These are phyloP conservation scores for Autographa gamma DNA, from an alignment of 2,888 invertebrate species.

Conservation along the genomic window DNA sequence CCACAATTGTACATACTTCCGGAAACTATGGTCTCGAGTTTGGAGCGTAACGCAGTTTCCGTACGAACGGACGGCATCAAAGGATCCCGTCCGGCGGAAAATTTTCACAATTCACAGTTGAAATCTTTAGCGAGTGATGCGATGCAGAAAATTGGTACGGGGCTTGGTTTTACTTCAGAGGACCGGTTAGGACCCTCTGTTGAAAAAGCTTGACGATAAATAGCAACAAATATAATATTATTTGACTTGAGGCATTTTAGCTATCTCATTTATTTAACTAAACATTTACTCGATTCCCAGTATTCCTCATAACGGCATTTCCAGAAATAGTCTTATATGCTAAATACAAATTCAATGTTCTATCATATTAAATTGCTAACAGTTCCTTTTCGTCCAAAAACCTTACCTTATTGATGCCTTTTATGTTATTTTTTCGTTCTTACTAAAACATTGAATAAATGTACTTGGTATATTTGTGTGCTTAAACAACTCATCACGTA, in stretches of 20 bases:
- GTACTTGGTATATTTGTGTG: too few relatives aligned
- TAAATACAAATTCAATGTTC: neutral
- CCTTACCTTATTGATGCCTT: neutral
- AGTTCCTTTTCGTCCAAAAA: neutral
- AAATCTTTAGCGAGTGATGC: slow-evolving; percentile 66
- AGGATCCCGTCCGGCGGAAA: slow-evolving; percentile 51
- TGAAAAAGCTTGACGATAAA: slow-evolving; percentile 6
- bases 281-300: too few relatives aligned
- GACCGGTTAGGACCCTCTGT: slow-evolving; percentile 26
- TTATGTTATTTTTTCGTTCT: neutral
- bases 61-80: slow-evolving; percentile 41
- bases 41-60: slow-evolving; percentile 34
- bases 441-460: too few relatives aligned
- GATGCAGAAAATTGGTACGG: slow-evolving; percentile 78
- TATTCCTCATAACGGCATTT: neutral
- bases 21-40: slow-evolving; percentile 18
- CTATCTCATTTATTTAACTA: neutral
- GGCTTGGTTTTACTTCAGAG: slow-evolving; percentile 54
- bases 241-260: neutral
- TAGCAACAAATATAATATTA: neutral
- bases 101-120: slow-evolving; percentile 69
- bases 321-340: neutral
- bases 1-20: slow-evolving; percentile 20
- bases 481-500: neutral
- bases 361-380: neutral